phyloP scores from a whole-genome alignment of 2,888 invertebrate genomes.

The Ferrisia virgata region DNA sequence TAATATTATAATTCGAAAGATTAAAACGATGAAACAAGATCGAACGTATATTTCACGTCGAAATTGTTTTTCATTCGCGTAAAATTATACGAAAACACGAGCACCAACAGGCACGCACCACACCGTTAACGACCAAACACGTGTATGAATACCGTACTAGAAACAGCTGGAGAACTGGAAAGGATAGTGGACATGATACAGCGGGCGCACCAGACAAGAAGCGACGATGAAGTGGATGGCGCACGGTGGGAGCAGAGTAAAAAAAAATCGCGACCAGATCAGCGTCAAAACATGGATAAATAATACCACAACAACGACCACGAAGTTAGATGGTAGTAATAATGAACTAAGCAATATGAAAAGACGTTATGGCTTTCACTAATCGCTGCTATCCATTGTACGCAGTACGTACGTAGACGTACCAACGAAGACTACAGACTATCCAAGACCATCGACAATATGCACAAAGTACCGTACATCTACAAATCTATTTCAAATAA shows the following conservation, averaged over 20 bases:
- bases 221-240: background rate
- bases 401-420: background rate
- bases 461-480: background rate
- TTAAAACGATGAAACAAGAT: too few species aligned
- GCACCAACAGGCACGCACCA: background rate
- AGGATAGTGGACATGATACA: background rate
- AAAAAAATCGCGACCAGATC: background rate
- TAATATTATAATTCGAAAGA: too few species aligned
- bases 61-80: too few species aligned
- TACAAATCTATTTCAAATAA: background rate
- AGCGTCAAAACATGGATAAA: background rate
- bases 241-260: background rate
- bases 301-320: too few species aligned
- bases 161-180: background rate
- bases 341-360: background rate
- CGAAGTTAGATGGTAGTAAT: too few species aligned
- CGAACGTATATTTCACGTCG: too few species aligned
- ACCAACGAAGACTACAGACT: too few species aligned
- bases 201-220: background rate
- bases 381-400: background rate
- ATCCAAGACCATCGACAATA: too few species aligned
- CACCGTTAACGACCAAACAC: background rate
- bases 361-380: background rate
- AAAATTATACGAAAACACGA: too few species aligned
- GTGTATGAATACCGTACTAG: background rate